phyloP scores from a whole-genome alignment of 2,113 vertebrate genomes.

The Nettapus auritus region DNA sequence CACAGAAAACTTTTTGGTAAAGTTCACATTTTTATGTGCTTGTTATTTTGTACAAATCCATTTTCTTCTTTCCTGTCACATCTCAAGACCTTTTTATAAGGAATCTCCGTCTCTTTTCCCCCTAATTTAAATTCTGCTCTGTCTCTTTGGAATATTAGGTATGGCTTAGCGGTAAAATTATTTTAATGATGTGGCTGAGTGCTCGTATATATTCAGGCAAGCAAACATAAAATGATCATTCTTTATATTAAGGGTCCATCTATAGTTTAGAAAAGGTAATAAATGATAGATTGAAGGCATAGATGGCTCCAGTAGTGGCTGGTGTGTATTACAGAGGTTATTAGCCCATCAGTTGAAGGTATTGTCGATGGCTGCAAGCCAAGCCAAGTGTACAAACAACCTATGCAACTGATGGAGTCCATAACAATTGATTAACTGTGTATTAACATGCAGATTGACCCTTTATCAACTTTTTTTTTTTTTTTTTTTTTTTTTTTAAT shows the following conservation, averaged over 20 bases:
- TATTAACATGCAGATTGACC: conserved; percentile 14
- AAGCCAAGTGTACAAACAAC: background rate
- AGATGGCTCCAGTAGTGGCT: conserved; percentile 11
- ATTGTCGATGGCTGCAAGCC: background rate
- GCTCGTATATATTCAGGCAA: conserved; percentile 66
- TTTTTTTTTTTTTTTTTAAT: background rate
- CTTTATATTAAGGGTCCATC: conserved; percentile 61
- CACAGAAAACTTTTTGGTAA: background rate
- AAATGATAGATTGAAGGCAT: conserved; percentile 53
- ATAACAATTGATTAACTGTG: background rate
- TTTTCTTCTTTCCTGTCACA: conserved; percentile 52
- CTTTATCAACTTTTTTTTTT: background rate
- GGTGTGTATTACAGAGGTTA: conserved; percentile 25
- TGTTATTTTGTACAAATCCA: conserved; percentile 32
- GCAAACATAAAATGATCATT: conserved; percentile 68
- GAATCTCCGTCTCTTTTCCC: background rate
- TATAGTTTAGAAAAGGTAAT: conserved; percentile 53
- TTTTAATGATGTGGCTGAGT: conserved; percentile 60
- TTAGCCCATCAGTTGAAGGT: conserved; percentile 23
- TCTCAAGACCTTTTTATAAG: conserved; percentile 11
- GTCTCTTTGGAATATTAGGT: conserved; percentile 58
- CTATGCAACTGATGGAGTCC: background rate
- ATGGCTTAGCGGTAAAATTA: conserved; percentile 60
- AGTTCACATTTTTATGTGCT: conserved; percentile 15
- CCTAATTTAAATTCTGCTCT: conserved; percentile 59